Evolutionary conservation across 2,888 invertebrate genomes (phyloP).

Genomic region (Theretra japonica): DNA sequence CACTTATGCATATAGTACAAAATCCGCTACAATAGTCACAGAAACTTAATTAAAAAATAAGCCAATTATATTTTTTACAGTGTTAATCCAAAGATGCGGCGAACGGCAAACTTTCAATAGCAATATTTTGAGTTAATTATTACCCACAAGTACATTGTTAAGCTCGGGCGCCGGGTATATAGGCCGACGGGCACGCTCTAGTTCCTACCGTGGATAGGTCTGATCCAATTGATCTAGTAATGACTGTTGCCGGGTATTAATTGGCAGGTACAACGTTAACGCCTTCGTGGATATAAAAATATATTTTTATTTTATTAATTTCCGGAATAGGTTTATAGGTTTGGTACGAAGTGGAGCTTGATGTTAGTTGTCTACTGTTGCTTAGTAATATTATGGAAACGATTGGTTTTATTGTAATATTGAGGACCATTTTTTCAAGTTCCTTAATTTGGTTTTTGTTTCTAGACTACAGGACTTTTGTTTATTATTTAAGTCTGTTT

Average conservation of each 20-base stretch:
- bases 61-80: background rate
- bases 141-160: constrained; percentile 15
- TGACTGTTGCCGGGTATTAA: constrained; percentile 10
- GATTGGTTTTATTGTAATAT: too few species aligned
- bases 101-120: constrained; percentile 10
- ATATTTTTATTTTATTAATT: constrained; percentile 10
- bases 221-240: constrained; percentile 20
- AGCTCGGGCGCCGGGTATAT: background rate
- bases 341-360: too few species aligned
- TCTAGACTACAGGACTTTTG: too few species aligned
- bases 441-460: too few species aligned
- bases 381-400: too few species aligned
- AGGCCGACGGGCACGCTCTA: constrained; percentile 12
- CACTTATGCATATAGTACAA: too few species aligned
- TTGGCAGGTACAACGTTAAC: constrained; percentile 19
- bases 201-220: background rate
- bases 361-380: too few species aligned
- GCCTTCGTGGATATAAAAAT: constrained; percentile 3
- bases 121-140: constrained; percentile 19
- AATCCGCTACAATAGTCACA: too few species aligned
- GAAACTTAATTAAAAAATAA: constrained; percentile 1
- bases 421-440: too few species aligned
- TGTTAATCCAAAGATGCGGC: background rate
- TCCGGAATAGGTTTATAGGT: background rate
- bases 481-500: too few species aligned